These are phyloP conservation scores for Ptilodon capucinus DNA, from an alignment of 2,888 invertebrate genomes.

Conservation along the genomic window DNA sequence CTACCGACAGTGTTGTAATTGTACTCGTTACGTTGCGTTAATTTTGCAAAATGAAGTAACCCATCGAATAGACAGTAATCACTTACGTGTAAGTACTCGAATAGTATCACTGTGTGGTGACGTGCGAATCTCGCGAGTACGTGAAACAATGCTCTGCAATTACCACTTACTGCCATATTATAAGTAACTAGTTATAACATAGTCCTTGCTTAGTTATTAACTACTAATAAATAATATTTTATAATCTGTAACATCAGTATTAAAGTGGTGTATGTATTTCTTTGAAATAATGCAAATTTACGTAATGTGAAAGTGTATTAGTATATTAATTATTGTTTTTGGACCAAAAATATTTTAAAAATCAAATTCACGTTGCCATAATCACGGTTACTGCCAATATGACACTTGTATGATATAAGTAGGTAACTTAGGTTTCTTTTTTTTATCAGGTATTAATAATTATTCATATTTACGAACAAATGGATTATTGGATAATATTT, in stretches of 20 bases:
- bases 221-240: conserved; percentile 61
- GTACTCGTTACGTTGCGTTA: conserved; percentile 56
- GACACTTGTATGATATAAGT: conserved; percentile 64
- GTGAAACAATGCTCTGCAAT: conserved; percentile 54
- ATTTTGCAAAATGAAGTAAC: conserved; percentile 53
- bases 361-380: conserved; percentile 81
- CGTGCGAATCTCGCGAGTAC: conserved; percentile 70
- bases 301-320: conserved; percentile 59
- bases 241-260: conserved; percentile 76
- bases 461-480: conserved; percentile 67
- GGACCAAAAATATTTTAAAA: conserved; percentile 80
- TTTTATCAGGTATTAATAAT: conserved; percentile 34
- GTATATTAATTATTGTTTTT: conserved; percentile 64
- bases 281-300: conserved; percentile 54
- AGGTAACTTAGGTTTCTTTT: conserved; percentile 42
- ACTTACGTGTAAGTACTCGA: conserved; percentile 61
- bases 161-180: conserved; percentile 80
- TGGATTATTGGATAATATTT: conserved; percentile 42
- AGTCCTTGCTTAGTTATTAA: conserved; percentile 73
- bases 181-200: conserved; percentile 72
- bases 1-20: conserved; percentile 53
- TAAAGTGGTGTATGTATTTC: conserved; percentile 79
- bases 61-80: conserved; percentile 74
- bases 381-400: conserved; percentile 77
- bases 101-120: conserved; percentile 55